A percentile compares a stretch with the other conserved stretches of the same genome.
Evolutionary conservation across 2,113 vertebrate species (phyloP).

Genomic region (Tricholaema leucomelas): DNA sequence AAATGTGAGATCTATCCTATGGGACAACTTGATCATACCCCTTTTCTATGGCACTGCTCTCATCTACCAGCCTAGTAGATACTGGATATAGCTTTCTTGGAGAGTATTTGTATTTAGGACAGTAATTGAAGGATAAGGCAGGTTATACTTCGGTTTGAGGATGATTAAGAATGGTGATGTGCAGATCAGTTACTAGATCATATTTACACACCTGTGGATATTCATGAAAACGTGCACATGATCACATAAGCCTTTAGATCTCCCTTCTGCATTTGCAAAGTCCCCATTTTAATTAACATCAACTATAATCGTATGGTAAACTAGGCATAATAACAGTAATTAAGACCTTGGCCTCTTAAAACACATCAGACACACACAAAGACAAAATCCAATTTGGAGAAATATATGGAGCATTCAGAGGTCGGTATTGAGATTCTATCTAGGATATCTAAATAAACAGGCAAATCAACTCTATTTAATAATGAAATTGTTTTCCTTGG

Average conservation of each 20-base stretch:
- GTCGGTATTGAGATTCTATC: constrained; percentile 59
- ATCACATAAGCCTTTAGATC: not conserved
- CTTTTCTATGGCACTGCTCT: not conserved
- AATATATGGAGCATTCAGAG: constrained; percentile 60
- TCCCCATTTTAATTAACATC: constrained; percentile 69
- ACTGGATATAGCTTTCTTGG: not conserved
- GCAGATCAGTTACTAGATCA: not conserved
- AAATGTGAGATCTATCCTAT: not conserved
- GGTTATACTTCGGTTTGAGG: not conserved
- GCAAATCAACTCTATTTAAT: constrained; percentile 63
- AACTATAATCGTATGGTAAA: constrained; percentile 64
- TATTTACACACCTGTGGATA: not conserved
- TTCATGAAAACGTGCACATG: rapidly evolving
- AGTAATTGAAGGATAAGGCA: not conserved
- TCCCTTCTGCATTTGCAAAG: not conserved
- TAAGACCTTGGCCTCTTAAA: constrained; percentile 61
- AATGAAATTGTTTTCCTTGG: constrained; percentile 54
- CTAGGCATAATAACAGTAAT: constrained; percentile 67
- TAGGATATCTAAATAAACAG: constrained; percentile 53
- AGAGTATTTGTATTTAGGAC: not conserved
- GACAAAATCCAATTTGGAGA: constrained; percentile 48
- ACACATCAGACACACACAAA: constrained; percentile 13
- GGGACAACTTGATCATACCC: not conserved
- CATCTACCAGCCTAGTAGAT: not conserved
- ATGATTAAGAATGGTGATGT: not conserved